Evolutionary conservation across 2,888 invertebrate genomes (phyloP).

Genomic region (Stenoptilia bipunctidactyla): DNA sequence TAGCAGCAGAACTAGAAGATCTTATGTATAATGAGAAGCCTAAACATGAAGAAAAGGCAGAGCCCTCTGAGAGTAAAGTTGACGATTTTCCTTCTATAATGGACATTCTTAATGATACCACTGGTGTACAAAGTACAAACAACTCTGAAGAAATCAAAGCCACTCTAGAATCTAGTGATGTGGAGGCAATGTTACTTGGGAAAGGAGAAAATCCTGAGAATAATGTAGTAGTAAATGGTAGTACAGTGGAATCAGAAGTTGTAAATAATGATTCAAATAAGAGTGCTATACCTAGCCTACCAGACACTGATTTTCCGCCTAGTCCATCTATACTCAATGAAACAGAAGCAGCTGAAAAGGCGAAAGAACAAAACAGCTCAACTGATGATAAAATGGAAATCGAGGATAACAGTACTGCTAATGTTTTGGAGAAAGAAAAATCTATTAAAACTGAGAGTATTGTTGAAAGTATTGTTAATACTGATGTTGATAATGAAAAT

Average conservation of each 20-base stretch:
- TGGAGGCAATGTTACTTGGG: slow-evolving; percentile 59
- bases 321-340: slow-evolving; percentile 59
- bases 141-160: slow-evolving; percentile 31
- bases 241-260: slow-evolving; percentile 19
- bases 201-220: slow-evolving; percentile 39
- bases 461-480: too few species aligned
- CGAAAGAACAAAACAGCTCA: neutral
- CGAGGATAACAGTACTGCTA: neutral
- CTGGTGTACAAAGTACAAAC: slow-evolving; percentile 23
- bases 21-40: slow-evolving; percentile 57
- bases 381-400: neutral
- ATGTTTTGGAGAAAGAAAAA: too few species aligned
- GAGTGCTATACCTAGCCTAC: slow-evolving; percentile 12
- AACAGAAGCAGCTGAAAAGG: slow-evolving; percentile 35
- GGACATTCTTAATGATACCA: slow-evolving; percentile 39
- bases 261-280: slow-evolving; percentile 17
- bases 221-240: slow-evolving; percentile 29
- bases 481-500: too few species aligned
- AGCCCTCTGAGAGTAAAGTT: slow-evolving; percentile 26
- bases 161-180: slow-evolving; percentile 52
- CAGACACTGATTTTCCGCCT: slow-evolving; percentile 36
- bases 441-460: too few species aligned
- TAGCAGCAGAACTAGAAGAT: slow-evolving; percentile 63
- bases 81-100: slow-evolving; percentile 45
- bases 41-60: slow-evolving; percentile 19